A percentile compares a stretch with the other conserved stretches of the same genome.
These are phyloP conservation scores for Piprites chloris DNA, from an alignment of 2,113 vertebrate genomes.

Conservation along the genomic window DNA sequence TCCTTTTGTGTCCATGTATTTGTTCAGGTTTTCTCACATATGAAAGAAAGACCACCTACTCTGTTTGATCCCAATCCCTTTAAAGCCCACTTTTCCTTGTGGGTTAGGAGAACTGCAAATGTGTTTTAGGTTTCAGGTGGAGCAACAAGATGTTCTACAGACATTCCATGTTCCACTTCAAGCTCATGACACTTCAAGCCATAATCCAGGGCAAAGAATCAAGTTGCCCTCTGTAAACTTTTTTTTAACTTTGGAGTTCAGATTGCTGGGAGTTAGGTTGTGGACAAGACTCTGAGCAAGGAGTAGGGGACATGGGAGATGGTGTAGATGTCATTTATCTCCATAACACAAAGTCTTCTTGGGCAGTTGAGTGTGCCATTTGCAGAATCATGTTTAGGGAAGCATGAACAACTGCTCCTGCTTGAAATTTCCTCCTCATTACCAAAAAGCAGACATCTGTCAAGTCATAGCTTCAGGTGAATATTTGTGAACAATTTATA, in stretches of 20 bases:
- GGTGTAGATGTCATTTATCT: neutral
- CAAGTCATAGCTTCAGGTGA: neutral
- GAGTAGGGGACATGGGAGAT: neutral
- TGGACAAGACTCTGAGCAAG: neutral
- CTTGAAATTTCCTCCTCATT: neutral
- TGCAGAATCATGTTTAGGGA: neutral
- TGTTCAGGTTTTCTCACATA: neutral
- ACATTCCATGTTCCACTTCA: neutral
- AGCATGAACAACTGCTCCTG: neutral
- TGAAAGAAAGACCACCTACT: neutral
- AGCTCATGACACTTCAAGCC: neutral
- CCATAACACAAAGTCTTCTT: neutral
- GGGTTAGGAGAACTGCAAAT: neutral
- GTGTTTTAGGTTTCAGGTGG: neutral
- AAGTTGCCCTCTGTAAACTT: neutral
- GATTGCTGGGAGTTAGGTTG: neutral
- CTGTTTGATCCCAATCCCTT: neutral
- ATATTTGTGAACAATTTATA: neutral
- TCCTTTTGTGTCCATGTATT: rapidly evolving
- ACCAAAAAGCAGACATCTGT: neutral
- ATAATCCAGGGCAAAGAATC: neutral
- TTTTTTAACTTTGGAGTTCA: neutral
- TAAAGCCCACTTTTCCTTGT: neutral
- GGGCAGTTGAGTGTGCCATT: neutral
- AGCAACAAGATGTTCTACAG: neutral